Percentiles rank a stretch among this genome's conserved stretches.
Evolutionary conservation across 2,113 vertebrate species (phyloP).

Genomic region (Chinchilla lanigera): DNA sequence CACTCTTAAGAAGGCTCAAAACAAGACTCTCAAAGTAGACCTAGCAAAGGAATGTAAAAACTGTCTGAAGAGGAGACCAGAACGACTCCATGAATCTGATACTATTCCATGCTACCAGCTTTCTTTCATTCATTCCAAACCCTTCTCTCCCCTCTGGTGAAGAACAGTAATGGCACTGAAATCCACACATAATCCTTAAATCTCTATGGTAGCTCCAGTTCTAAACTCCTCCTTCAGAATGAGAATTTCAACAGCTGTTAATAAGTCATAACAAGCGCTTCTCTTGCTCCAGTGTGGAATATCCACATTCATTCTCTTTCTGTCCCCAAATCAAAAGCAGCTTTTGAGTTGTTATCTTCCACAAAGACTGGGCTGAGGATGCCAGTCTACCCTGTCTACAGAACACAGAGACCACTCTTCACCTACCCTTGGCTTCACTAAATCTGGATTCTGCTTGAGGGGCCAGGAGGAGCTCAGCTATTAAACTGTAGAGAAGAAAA

Average conservation of each 20-base stretch:
- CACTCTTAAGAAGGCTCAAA: neutral
- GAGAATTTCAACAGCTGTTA: conserved; percentile 55
- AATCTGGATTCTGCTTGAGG: neutral
- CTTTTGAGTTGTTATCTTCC: neutral
- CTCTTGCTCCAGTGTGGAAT: neutral
- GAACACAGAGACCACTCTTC: neutral
- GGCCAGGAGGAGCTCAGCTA: accelerated
- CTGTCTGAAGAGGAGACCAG: neutral
- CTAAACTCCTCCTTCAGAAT: conserved; percentile 54
- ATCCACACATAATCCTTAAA: conserved; percentile 69
- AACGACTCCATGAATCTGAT: neutral
- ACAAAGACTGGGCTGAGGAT: neutral
- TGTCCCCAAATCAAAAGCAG: neutral
- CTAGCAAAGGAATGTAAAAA: neutral
- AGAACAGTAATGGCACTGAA: conserved; percentile 57
- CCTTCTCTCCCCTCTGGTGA: neutral
- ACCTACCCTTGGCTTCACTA: too few species aligned
- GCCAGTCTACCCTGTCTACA: neutral
- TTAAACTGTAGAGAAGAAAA: neutral
- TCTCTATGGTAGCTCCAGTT: conserved; percentile 63
- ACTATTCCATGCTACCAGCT: neutral
- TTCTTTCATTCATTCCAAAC: neutral
- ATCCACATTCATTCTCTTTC: neutral
- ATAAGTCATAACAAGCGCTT: conserved; percentile 43
- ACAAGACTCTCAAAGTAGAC: neutral